Percentiles rank a stretch among this genome's conserved stretches.
These are phyloP conservation scores for Hystrix brachyura DNA, from an alignment of 2,113 vertebrate species.

Conservation along the genomic window DNA sequence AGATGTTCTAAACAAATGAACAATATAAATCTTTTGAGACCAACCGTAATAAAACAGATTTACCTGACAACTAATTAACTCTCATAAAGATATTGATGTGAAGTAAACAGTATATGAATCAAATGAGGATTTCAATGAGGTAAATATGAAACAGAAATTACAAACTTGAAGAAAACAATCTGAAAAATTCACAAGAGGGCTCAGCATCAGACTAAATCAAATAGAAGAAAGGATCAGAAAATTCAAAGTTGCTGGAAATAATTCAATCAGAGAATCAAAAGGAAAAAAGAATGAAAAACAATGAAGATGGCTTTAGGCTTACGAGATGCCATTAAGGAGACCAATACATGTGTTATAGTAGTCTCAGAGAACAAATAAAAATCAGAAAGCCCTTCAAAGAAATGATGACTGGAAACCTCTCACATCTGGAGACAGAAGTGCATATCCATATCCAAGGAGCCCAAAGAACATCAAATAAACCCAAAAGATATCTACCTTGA, in stretches of 20 bases:
- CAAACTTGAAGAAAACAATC: not conserved
- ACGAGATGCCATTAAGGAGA: not conserved
- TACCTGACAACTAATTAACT: not conserved
- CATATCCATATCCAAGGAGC: not conserved
- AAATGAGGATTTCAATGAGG: not conserved
- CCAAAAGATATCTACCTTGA: not conserved
- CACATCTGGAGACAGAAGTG: not conserved
- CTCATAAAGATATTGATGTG: not conserved
- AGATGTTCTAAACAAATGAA: not conserved
- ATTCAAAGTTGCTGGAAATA: not conserved
- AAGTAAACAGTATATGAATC: not conserved
- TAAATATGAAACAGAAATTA: not conserved
- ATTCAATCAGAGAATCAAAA: not conserved
- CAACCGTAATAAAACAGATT: not conserved
- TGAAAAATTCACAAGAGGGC: not conserved
- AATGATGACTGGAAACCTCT: not conserved
- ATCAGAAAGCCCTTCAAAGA: not conserved
- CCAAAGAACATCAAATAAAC: not conserved
- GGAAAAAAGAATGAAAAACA: not conserved
- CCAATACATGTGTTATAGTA: not conserved
- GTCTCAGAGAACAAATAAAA: not conserved
- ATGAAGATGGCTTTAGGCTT: not conserved
- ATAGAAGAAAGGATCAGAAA: not conserved
- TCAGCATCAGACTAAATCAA: not conserved
- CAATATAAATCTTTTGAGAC: not conserved